These are phyloP conservation scores for Rhegmatorhina hoffmannsi DNA, from an alignment of 2,113 vertebrate species.

Conservation along the genomic window DNA sequence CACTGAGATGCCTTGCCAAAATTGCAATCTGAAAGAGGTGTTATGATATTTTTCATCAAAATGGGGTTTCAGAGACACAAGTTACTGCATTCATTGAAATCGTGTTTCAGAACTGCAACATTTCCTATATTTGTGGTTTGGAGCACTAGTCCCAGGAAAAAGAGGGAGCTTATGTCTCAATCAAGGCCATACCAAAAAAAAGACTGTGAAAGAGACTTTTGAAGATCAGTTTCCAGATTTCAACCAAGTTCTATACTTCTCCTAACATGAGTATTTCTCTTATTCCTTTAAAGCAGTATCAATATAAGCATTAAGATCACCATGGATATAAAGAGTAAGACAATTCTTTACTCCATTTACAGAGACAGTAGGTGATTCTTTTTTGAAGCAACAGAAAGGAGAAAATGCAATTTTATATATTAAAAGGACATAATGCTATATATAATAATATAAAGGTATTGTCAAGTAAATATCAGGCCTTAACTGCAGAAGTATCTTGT, in stretches of 20 bases:
- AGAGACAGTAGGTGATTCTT: neutral
- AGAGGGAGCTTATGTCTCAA: neutral
- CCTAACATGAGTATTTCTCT: neutral
- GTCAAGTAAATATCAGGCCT: slow-evolving; percentile 33
- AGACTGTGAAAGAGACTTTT: neutral
- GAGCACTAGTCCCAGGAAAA: neutral
- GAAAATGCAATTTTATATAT: neutral
- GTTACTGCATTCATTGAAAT: neutral
- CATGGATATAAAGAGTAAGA: neutral
- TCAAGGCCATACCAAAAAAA: neutral
- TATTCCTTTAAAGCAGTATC: neutral
- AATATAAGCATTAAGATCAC: neutral
- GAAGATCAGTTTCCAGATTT: neutral
- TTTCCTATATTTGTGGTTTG: neutral
- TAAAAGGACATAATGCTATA: neutral
- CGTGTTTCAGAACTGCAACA: neutral
- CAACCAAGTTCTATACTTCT: neutral
- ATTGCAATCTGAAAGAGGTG: neutral
- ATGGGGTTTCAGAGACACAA: neutral
- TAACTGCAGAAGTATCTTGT: neutral
- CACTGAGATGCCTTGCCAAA: neutral
- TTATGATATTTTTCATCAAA: neutral
- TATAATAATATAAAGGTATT: slow-evolving; percentile 34
- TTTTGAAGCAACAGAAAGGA: neutral
- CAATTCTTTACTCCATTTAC: neutral